Evolutionary conservation across 2,888 invertebrate species (phyloP), one percentile per base, ranked within the genome.

Genomic region (Lumbricus terrestris): DNA sequence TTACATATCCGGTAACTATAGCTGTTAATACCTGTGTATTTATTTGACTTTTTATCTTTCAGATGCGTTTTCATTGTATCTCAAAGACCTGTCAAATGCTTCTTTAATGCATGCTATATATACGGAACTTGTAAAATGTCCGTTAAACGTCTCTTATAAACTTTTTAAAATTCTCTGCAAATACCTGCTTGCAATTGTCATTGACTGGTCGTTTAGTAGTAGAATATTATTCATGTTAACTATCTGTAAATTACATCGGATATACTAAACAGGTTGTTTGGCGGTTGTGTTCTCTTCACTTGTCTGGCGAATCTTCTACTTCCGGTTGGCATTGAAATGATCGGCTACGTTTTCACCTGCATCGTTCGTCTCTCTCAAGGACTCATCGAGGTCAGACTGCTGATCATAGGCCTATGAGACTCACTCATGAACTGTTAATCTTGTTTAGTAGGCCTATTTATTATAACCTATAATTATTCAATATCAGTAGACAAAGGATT

Each of bases 331-430:
- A 94, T 95, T 23, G 92, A 93, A 34, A 89, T 92, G 33, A 90
- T 92, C 0, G 92, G 93, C 0, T 94, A 93, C 91, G 89, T 47
- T 5, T 54, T 92, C 33, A 93, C 94, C 18, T 93, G 94, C 89
- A 35, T 91, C 23, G 89, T 94, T 11, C 92, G 95, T 37, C 91
- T 93, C 34, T 82, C 93, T 13, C 95, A 95, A 91, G 95, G 95
- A 6, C 91, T 94, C 15, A 91, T 93, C 13, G 95, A 94, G 93
- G 94, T 94, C 90, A 92, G 91, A 89, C 18, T 1, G 18, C 38
- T 82, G n/a, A n/a, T n/a, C n/a, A 23, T 37, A 40, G 15, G 40
- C 15, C 40, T 40, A n/a, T n/a, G n/a, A n/a, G n/a, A n/a, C 15
- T 15, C 5, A 18, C 47, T 47, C 5, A 38, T 38, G 23, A 47